phyloP scores from a whole-genome alignment of 2,797 vertebrate species.

The Oryzias sinensis region DNA sequence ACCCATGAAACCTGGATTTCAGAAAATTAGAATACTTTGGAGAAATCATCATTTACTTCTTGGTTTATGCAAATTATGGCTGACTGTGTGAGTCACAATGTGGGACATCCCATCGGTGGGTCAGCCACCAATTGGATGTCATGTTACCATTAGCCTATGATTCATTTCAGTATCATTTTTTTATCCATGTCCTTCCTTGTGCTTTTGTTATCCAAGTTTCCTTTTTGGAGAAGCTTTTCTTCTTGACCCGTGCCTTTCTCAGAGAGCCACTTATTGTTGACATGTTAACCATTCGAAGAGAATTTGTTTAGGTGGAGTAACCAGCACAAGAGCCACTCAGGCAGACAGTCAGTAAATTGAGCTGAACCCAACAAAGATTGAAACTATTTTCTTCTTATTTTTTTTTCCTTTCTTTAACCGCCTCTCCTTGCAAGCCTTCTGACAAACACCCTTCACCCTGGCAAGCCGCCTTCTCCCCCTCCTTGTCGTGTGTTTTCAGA shows the following conservation, averaged over 20 bases:
- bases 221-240: not conserved
- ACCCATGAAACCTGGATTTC: no score
- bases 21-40: no score
- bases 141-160: conserved; percentile 17
- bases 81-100: no score
- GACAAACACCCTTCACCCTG: conserved; percentile 52
- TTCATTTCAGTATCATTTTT: conserved; percentile 11
- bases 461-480: conserved; percentile 39
- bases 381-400: conserved; percentile 28
- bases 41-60: no score
- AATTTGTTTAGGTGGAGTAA: conserved; percentile 17
- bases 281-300: conserved; percentile 49
- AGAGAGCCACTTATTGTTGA: conserved; percentile 19
- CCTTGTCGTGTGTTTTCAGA: conserved; percentile 77
- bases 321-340: conserved; percentile 21
- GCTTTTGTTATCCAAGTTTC: conserved; percentile 9
- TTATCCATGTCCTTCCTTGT: conserved; percentile 12
- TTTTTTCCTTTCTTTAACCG: conserved; percentile 5
- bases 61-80: no score
- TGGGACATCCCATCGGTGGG: no score
- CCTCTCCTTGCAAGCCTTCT: conserved; percentile 23
- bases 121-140: not conserved
- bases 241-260: not conserved
- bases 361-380: conserved; percentile 6
- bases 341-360: conserved; percentile 18